Base-by-base conservation (phyloP, 2,113 vertebrate species). In the Apteryx mantelli region DNA sequence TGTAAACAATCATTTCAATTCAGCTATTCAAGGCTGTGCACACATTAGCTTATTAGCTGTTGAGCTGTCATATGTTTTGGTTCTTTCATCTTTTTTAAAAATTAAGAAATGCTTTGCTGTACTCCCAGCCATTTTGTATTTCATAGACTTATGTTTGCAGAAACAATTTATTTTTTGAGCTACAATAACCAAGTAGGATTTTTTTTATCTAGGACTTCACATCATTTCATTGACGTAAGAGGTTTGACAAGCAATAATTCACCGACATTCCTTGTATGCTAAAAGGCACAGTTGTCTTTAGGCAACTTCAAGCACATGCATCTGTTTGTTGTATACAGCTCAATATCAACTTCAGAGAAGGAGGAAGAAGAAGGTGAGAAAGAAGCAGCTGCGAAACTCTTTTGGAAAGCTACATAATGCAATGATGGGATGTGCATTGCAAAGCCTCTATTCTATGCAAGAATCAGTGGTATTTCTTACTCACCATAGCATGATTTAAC, bases 401-500 rank as follows among this genome's bases (percentile, higher is more conserved):
- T 90, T 69, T 79, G 73, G 75, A 90, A 97, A 66, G 64, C 7
- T 2, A 69, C 74, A 89, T 71, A 92, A 73, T 20, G 50, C 65
- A 77, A 32, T 4, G 46, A 50, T 48, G 70, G 58, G 68, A 70
- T 48, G 69, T 26, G 11, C 1, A 0, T 28, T 83, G 65, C 56
- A 79, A 82, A 44, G 46, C 24, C 19, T 56, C 22, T 46, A 86
- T 95, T 81, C 36, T 60, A 16, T 53, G 86, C 8, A 14, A 46
- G 87, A 82, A 52, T 70, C 80, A 63, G n/a, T 28, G 28, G 17
- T 55, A 46, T 92, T 92, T 92, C 44, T 82, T 89, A 98, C 98
- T 98, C 92, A 99, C 99, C 99, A 99, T 98, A 25, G 99, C 98
- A 0, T 99, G 99, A 91, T 99, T 99, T 68, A 99, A 56, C 99